Percentiles rank a stretch among this genome's conserved stretches.
phyloP scores from a whole-genome alignment of 2,888 invertebrate species.

The Andrena trimmerana region DNA sequence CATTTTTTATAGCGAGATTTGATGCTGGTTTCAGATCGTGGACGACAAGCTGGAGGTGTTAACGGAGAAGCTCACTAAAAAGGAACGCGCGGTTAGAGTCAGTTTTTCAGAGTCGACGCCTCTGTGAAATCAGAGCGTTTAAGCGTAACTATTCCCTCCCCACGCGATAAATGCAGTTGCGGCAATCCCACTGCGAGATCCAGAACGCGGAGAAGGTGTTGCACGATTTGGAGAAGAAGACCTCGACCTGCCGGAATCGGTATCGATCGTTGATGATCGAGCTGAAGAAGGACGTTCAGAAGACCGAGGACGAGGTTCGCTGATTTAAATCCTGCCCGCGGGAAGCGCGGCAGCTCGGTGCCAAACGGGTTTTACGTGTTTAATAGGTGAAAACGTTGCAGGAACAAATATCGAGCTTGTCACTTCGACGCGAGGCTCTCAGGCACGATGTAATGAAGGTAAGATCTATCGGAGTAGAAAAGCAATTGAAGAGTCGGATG shows the following conservation, averaged over 20 bases:
- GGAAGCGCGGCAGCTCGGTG: not conserved
- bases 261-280: slow-evolving; percentile 71
- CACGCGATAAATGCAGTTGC: slow-evolving; percentile 44
- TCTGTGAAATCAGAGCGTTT: not conserved
- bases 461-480: not conserved
- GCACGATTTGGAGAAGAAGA: slow-evolving; percentile 66
- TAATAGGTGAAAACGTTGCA: slow-evolving; percentile 68
- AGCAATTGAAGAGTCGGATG: no score
- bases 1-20: not conserved
- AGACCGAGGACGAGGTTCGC: slow-evolving; percentile 76
- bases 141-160: not conserved
- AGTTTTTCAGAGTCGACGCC: not conserved
- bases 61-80: slow-evolving; percentile 60
- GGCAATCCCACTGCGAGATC: slow-evolving; percentile 64
- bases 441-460: slow-evolving; percentile 71
- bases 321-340: not conserved
- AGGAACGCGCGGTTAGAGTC: slow-evolving; percentile 58
- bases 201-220: slow-evolving; percentile 67
- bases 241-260: slow-evolving; percentile 58
- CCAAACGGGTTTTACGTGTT: not conserved
- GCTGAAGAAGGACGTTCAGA: slow-evolving; percentile 74
- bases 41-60: slow-evolving; percentile 58
- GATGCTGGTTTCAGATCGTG: slow-evolving; percentile 52
- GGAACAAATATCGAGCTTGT: slow-evolving; percentile 66
- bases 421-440: slow-evolving; percentile 67